Conservation (phyloP, 2,888 invertebrate species). For the Epinotia bilunana region DNA sequence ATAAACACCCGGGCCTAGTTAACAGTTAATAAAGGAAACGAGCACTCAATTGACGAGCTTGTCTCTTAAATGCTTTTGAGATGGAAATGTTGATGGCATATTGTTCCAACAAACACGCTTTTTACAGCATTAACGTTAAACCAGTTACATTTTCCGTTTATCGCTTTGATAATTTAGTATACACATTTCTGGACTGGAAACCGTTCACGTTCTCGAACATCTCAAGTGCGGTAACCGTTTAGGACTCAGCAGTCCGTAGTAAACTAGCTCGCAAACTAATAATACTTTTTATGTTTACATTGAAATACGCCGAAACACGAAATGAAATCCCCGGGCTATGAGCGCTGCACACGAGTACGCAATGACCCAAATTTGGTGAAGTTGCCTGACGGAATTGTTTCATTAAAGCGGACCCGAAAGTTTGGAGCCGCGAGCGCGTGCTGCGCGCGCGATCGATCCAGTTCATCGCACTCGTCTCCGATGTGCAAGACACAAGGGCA, state of each 20-base stretch:
- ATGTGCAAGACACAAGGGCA: constrained; percentile 59
- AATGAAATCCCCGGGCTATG: constrained; percentile 49
- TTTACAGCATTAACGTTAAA: constrained; percentile 52
- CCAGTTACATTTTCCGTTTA: constrained; percentile 1
- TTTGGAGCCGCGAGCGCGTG: constrained; percentile 67
- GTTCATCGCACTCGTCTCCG: constrained; percentile 72
- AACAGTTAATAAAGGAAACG: constrained; percentile 84
- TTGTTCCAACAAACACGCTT: constrained; percentile 76
- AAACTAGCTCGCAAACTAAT: constrained; percentile 26
- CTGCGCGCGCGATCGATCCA: constrained; percentile 69
- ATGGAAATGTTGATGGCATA: constrained; percentile 77
- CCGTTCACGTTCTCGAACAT: neutral
- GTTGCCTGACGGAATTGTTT: constrained; percentile 72
- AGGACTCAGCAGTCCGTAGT: constrained; percentile 1
- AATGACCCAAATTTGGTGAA: constrained; percentile 75
- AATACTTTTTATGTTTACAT: constrained; percentile 48
- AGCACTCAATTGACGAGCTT: constrained; percentile 79
- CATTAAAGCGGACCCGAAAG: constrained; percentile 79
- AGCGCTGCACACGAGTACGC: constrained; percentile 66
- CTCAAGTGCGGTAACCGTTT: constrained; percentile 13
- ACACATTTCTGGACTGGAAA: neutral
- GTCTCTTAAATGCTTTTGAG: constrained; percentile 76
- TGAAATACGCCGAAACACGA: constrained; percentile 41
- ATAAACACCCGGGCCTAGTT: constrained; percentile 83
- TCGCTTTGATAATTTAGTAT: neutral